Evolutionary conservation across 2,888 invertebrate species (phyloP).

Genomic region (Eledona agricola): DNA sequence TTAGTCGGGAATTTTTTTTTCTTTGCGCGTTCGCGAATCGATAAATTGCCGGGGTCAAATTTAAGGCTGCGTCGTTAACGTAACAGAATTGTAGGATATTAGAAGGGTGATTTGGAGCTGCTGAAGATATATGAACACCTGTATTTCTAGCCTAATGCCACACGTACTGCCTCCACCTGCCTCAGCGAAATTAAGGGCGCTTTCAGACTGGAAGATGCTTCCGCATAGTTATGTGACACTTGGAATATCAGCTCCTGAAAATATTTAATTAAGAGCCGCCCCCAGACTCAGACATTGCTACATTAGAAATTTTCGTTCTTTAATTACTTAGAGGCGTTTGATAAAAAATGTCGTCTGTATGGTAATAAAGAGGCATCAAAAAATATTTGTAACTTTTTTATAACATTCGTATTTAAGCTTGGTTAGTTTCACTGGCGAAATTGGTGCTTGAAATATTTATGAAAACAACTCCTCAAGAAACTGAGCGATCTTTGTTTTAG

Average conservation of each 20-base stretch:
- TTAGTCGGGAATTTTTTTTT: conserved; percentile 8
- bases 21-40: conserved; percentile 1
- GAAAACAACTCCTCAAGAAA: neutral
- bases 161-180: conserved; percentile 40
- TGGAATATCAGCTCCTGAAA: conserved; percentile 62
- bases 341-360: no score
- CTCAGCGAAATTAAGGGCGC: conserved; percentile 42
- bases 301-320: no score
- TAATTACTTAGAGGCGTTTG: no score
- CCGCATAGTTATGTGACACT: conserved; percentile 64
- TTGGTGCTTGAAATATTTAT: conserved; percentile 5
- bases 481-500: conserved; percentile 8
- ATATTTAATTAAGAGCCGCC: conserved; percentile 65
- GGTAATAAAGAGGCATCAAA: no score
- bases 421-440: no score
- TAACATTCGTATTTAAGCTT: no score
- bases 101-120: conserved; percentile 27
- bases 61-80: conserved; percentile 26
- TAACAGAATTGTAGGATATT: conserved; percentile 13
- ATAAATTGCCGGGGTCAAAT: conserved; percentile 22
- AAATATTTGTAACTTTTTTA: no score
- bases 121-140: conserved; percentile 53
- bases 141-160: conserved; percentile 44
- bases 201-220: conserved; percentile 42
- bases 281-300: no score